These are phyloP conservation scores for Plutella xylostella DNA, from an alignment of 2,888 invertebrate species.

Conservation along the genomic window DNA sequence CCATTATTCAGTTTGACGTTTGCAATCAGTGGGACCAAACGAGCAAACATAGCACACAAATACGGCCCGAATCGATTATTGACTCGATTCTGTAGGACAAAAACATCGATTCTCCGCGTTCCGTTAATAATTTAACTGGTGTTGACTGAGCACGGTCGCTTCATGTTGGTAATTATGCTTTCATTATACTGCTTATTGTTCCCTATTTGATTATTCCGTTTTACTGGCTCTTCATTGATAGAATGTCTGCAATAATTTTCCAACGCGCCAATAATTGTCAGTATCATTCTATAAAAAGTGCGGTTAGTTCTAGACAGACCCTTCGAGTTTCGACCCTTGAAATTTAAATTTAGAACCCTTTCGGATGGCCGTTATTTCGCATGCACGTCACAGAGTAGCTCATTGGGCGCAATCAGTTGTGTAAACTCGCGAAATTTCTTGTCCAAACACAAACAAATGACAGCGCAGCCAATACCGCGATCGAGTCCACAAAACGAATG, in stretches of 20 bases:
- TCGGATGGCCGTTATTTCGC: constrained; percentile 22
- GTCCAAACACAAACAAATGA: constrained; percentile 44
- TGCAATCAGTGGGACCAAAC: constrained; percentile 64
- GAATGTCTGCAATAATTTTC: too few species aligned
- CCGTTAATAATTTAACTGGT: constrained; percentile 1
- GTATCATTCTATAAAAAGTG: too few species aligned
- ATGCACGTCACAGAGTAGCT: constrained; percentile 34
- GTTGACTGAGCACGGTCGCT: not conserved
- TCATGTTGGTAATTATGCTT: not conserved
- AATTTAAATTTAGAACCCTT: not conserved
- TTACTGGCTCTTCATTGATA: too few species aligned
- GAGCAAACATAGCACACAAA: constrained; percentile 52
- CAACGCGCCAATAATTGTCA: too few species aligned
- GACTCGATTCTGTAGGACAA: constrained; percentile 30
- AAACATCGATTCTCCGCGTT: constrained; percentile 6
- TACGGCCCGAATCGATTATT: constrained; percentile 55
- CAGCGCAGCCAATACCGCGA: constrained; percentile 31
- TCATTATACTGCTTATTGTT: not conserved
- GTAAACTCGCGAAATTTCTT: constrained; percentile 58
- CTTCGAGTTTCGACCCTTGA: not conserved
- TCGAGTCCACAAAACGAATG: constrained; percentile 30
- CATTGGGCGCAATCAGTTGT: constrained; percentile 53
- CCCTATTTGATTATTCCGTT: not conserved
- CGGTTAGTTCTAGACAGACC: too few species aligned
- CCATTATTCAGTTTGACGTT: constrained; percentile 64